phyloP scores from a whole-genome alignment of 2,888 invertebrate genomes.

The Diaphora mendica region DNA sequence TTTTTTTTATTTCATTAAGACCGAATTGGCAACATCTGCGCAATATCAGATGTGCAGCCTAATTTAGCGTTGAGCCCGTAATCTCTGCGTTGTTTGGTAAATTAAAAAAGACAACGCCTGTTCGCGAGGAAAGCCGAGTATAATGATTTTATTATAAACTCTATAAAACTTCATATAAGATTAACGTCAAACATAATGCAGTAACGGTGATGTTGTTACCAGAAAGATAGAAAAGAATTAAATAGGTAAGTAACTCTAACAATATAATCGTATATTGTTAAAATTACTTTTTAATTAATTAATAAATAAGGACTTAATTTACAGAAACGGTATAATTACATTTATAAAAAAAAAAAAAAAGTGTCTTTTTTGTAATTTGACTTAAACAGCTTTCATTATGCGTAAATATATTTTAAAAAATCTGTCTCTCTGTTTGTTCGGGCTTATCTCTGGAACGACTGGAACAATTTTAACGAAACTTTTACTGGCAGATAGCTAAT shows the following conservation, averaged over 20 bases:
- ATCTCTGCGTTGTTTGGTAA: background rate
- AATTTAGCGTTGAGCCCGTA: conserved; percentile 3
- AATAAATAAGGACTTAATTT: too few species aligned
- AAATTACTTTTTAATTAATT: too few species aligned
- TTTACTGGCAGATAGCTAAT: too few species aligned
- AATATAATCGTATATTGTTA: background rate
- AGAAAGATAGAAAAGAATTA: background rate
- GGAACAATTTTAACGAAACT: too few species aligned
- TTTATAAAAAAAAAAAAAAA: too few species aligned
- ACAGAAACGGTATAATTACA: too few species aligned
- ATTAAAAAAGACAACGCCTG: background rate
- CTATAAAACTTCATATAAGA: background rate
- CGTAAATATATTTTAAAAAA: too few species aligned
- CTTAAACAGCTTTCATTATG: too few species aligned
- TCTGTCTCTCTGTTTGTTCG: too few species aligned
- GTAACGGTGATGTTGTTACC: background rate
- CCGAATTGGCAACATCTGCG: background rate
- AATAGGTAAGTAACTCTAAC: too few species aligned
- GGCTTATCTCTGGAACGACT: too few species aligned
- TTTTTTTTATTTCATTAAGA: background rate
- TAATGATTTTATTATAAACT: background rate
- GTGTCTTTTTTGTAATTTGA: too few species aligned
- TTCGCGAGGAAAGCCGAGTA: background rate
- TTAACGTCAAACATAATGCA: background rate
- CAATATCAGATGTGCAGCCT: background rate